Base-by-base conservation (phyloP, 1,140 invertebrate species). In the Lepidostoma basale region DNA sequence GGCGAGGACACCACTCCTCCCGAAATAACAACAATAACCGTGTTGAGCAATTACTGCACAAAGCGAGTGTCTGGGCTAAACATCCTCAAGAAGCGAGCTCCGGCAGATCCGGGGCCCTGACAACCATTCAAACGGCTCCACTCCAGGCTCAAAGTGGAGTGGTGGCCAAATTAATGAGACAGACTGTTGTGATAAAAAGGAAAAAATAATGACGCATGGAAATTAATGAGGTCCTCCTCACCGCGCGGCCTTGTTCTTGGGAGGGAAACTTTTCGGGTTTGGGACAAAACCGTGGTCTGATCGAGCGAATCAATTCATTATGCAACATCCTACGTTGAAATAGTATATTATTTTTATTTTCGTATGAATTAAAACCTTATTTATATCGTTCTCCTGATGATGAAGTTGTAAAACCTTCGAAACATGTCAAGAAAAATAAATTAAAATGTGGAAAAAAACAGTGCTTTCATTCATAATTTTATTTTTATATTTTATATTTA, bases 191-290 rank as follows among this genome's bases (percentile, higher is more conserved):
- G 70, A 72, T 72, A 69, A 72, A 72, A 72, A 67, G 67, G 45
- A 49, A 69, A 72, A 72, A 72, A 72, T 72, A 72, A 72, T 72
- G 70, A 72, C 70, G 70, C 70, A 72, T 69, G 67, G 62, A 69
- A 72, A 72, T 72, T 72, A 72, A 72, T 72, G 70, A 72, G 67
- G 69, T 68, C 60, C 63, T 68, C 62, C 59, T 63, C 62, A 25
- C 58, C 49, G 44, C 40, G 16, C 54, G 28, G 25, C 44, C 60
- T 62, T 62, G 40, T 44, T 44, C 60, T 45, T 62, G 36, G 20
- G 33, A 59, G 45, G 45, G 10, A 59, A 56, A 59, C 30, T 59
- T 40, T 62, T 62, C 42, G 60, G 45, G 45, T 49, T 49, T 49
- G 23, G 45, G 45, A 12, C 45, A 23, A 18, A 49, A 4, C 5